Evolutionary conservation across 2,113 vertebrate species (phyloP).

Genomic region (Tragelaphus strepsiceros): DNA sequence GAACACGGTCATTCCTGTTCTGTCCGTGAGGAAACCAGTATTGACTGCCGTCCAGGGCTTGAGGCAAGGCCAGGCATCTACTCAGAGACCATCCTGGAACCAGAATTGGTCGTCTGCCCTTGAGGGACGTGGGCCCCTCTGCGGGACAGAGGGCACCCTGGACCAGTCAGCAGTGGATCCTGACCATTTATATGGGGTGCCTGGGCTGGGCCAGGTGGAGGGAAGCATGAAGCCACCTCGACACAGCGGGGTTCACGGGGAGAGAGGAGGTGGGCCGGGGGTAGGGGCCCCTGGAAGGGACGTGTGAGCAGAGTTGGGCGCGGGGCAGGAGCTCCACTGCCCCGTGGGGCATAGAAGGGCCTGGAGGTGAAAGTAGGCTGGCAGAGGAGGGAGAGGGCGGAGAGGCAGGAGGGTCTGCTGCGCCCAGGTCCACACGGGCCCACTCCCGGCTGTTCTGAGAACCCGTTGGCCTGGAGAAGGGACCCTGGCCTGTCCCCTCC

Average conservation of each 20-base stretch:
- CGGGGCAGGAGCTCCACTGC: neutral
- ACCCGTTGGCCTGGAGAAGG: neutral
- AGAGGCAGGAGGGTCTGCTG: neutral
- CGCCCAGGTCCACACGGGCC: fast-evolving
- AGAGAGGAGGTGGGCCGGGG: neutral
- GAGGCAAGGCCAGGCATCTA: neutral
- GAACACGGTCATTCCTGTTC: fast-evolving
- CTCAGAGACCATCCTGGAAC: neutral
- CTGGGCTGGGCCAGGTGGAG: neutral
- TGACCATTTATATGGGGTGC: fast-evolving
- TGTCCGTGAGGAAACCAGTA: neutral
- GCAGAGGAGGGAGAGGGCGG: neutral
- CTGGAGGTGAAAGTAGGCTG: neutral
- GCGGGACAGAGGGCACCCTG: neutral
- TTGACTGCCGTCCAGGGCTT: neutral
- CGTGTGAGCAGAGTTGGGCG: fast-evolving
- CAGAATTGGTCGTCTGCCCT: fast-evolving
- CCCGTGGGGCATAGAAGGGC: neutral
- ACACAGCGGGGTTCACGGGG: neutral
- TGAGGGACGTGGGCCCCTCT: fast-evolving
- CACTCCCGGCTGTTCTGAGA: neutral
- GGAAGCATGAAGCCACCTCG: fast-evolving
- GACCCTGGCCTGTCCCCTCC: fast-evolving
- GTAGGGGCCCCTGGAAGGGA: neutral
- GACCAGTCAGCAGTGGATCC: neutral